Evolutionary conservation across 2,888 invertebrate genomes (phyloP), one percentile per base, ranked within the genome.

Genomic region (Heliconius erato): DNA sequence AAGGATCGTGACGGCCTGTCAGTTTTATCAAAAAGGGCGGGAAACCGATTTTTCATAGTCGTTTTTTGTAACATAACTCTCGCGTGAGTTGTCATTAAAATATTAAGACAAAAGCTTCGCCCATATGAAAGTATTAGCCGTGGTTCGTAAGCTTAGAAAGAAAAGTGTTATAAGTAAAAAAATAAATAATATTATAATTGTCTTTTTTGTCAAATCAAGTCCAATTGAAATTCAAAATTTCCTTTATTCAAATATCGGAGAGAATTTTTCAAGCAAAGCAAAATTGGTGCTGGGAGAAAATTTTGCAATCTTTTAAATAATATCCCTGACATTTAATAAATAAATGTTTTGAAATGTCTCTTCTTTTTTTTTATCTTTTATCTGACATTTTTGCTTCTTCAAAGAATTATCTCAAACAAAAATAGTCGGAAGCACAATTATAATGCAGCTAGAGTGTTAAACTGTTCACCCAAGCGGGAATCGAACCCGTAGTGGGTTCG

Each of bases 51-150:
- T 79, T 78, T 81, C 77, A 74, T 79, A 23, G 67, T 59, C 65
- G 71, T 79, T 79, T 74, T 77, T 84, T 82, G 84, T 83, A 74
- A 80, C 83, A 86, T 86, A 84, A 76, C 85, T 85, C 80, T 79
- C 77, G 74, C 84, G 84, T 85, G 85, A 86, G 83, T 82, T 79
- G 82, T 79, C 84, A 82, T 85, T 83, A 83, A 85, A 85, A 86
- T 86, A 86, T 86, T 83, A 86, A 84, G 85, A 85, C 86, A 83
- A 86, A 86, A 85, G 82, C 81, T 79, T 67, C 74, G 40, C 79
- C 78, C 81, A 80, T 82, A 80, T 68, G 79, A 79, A 77, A 74
- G 67, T 74, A 77, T 69, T 79, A 79, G 79, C 77, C 76, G 69
- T n/a, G 68, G 67, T 78, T 35, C 54, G 84, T 84, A 84, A 28